Evolutionary conservation across 2,888 invertebrate species (phyloP).

Genomic region (Ochlodes sylvanus): DNA sequence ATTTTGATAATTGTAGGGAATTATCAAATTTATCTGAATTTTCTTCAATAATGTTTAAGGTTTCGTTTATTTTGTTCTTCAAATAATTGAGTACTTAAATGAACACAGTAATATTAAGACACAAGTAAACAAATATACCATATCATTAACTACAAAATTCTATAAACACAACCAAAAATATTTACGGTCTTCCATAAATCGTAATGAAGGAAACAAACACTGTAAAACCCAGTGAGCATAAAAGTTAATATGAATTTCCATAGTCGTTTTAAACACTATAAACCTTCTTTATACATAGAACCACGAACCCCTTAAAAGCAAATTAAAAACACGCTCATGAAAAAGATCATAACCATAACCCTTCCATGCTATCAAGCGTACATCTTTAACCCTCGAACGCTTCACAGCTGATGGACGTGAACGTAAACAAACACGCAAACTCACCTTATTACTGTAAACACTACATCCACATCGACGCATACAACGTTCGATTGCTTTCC

Average conservation of each 20-base stretch:
- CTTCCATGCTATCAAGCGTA: conserved; percentile 10
- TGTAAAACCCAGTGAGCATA: neutral
- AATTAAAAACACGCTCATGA: conserved; percentile 25
- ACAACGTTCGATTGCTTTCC: conserved; percentile 52
- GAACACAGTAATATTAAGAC: too few relatives aligned
- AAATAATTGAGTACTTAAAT: too few relatives aligned
- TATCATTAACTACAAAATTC: neutral
- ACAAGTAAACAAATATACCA: too few relatives aligned
- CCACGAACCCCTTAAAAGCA: neutral
- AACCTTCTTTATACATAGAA: conserved; percentile 2
- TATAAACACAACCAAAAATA: neutral
- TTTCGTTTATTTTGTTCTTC: too few relatives aligned
- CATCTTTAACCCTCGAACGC: conserved; percentile 38
- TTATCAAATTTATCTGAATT: too few relatives aligned
- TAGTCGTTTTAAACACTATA: neutral
- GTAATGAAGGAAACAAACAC: neutral
- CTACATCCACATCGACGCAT: conserved; percentile 58
- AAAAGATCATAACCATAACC: conserved; percentile 22
- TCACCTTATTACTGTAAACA: conserved; percentile 69
- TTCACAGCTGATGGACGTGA: conserved; percentile 71
- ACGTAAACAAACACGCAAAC: conserved; percentile 53
- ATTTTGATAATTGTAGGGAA: too few relatives aligned
- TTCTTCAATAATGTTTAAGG: too few relatives aligned
- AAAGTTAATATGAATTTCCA: neutral
- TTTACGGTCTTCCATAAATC: neutral